phyloP scores from a whole-genome alignment of 2,888 invertebrate genomes.

The Muschampia plurimacula region DNA sequence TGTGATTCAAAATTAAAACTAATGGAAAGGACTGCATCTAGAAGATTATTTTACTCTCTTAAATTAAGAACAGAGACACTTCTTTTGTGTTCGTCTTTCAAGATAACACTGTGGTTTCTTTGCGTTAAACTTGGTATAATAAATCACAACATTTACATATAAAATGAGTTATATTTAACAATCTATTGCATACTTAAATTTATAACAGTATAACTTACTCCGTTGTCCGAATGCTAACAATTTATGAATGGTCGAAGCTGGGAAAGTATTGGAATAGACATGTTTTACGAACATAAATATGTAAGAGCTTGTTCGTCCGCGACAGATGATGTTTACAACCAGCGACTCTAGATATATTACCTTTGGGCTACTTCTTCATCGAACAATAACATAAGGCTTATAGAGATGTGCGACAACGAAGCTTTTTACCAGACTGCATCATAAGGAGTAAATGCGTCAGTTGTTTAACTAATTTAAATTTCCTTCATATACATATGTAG shows the following conservation, averaged over 20 bases:
- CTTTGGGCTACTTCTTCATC: constrained; percentile 36
- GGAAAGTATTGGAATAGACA: constrained; percentile 47
- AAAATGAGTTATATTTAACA: constrained; percentile 39
- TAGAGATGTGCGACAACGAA: not conserved
- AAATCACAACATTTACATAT: not conserved
- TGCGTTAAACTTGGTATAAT: not conserved
- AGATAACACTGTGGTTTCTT: not conserved
- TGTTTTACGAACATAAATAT: constrained; percentile 47
- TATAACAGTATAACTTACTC: constrained; percentile 41
- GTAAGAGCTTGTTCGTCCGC: constrained; percentile 42
- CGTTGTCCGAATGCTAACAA: constrained; percentile 43
- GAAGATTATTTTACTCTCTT: too few species aligned
- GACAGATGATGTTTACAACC: constrained; percentile 54
- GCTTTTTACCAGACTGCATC: too few species aligned
- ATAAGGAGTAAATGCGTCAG: too few species aligned
- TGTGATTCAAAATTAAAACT: too few species aligned
- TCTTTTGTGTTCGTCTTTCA: not conserved
- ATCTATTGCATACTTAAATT: constrained; percentile 50
- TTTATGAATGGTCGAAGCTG: constrained; percentile 41
- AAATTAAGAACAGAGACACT: not conserved
- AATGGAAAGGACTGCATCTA: too few species aligned
- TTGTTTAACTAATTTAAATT: too few species aligned
- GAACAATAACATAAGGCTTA: constrained; percentile 14
- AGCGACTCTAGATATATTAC: constrained; percentile 48
- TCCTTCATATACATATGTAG: too few species aligned